These are phyloP conservation scores for Bambusicola thoracicus DNA, from an alignment of 2,113 vertebrate species.

Conservation along the genomic window DNA sequence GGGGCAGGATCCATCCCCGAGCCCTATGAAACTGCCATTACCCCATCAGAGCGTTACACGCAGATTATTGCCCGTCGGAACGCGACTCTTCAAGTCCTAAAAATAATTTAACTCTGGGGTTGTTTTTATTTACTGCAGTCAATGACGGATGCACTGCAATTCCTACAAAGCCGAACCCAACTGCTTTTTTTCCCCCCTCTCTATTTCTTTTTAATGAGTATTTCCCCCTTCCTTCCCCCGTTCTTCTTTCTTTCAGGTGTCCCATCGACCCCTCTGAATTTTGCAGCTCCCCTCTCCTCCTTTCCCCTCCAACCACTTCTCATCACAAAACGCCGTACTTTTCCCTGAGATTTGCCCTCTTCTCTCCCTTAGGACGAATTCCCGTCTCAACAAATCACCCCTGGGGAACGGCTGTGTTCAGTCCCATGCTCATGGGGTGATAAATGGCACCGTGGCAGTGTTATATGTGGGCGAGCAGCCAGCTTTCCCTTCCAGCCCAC, in stretches of 20 bases:
- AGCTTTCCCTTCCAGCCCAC: background rate
- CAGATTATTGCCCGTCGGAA: conserved; percentile 22
- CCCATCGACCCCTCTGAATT: conserved; percentile 12
- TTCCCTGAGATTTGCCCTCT: background rate
- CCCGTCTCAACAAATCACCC: conserved; percentile 58
- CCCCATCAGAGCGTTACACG: conserved; percentile 41
- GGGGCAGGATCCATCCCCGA: background rate
- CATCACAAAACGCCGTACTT: background rate
- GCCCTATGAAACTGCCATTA: conserved; percentile 41
- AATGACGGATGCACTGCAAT: conserved; percentile 46
- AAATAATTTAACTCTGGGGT: conserved; percentile 38
- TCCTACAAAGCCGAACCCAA: conserved; percentile 67
- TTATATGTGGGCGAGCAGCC: background rate
- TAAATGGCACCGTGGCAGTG: background rate
- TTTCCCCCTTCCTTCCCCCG: conserved; percentile 12
- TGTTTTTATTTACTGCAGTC: conserved; percentile 55
- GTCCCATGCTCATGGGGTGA: background rate
- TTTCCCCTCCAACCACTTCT: conserved; percentile 1
- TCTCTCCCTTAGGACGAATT: conserved; percentile 35
- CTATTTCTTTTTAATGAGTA: background rate
- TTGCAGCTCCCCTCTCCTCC: background rate
- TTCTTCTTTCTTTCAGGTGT: conserved; percentile 38
- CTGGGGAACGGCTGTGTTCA: too few relatives aligned
- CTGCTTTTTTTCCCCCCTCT: background rate
- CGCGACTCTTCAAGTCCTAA: conserved; percentile 36